Evolutionary conservation across 2,113 vertebrate species (phyloP).

Genomic region (Mesoclemmys tuberculata): DNA sequence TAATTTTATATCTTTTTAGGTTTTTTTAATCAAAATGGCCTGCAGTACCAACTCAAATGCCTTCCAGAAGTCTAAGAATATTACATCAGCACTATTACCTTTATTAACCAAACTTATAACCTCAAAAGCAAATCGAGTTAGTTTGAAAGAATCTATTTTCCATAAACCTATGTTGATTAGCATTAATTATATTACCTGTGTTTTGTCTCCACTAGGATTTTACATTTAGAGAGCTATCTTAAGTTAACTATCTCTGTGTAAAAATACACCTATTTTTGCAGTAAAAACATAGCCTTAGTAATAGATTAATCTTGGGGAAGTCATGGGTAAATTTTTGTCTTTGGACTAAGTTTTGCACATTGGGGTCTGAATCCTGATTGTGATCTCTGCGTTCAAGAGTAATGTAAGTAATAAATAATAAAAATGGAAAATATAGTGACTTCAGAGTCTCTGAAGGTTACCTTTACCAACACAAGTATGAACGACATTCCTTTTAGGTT

Average conservation of each 20-base stretch:
- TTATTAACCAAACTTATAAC: background rate
- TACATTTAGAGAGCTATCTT: background rate
- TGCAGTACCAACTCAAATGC: background rate
- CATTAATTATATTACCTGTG: background rate
- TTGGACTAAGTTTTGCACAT: background rate
- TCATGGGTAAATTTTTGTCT: background rate
- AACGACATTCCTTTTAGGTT: background rate
- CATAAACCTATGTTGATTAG: background rate
- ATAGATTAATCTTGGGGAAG: background rate
- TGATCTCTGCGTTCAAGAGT: background rate
- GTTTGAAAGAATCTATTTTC: background rate
- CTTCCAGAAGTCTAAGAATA: background rate
- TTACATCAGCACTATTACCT: background rate
- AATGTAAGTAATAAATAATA: conserved; percentile 10
- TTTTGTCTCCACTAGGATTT: background rate
- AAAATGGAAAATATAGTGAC: background rate
- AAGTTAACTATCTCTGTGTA: background rate
- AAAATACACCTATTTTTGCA: background rate
- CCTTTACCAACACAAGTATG: conserved; percentile 25
- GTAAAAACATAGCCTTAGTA: background rate
- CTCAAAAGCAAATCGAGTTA: background rate
- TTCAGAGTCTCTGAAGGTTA: background rate
- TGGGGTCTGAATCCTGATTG: background rate
- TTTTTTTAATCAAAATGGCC: background rate
- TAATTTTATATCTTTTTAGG: background rate